These are phyloP conservation scores for Rhinoderma darwinii DNA, from an alignment of 2,113 vertebrate species.

Conservation along the genomic window DNA sequence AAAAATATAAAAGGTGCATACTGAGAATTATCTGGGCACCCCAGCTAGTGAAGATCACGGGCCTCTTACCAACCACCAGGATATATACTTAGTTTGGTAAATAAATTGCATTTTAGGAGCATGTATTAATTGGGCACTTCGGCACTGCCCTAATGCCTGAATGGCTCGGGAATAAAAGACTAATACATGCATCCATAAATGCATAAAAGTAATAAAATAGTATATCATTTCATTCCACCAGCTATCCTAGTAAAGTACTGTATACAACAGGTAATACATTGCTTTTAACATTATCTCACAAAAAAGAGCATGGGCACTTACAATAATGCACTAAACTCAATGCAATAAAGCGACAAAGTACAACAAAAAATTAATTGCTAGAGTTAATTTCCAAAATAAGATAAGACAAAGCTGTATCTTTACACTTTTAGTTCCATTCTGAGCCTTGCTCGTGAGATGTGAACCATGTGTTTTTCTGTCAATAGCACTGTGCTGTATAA, in stretches of 20 bases:
- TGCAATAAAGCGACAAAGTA: neutral
- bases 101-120: too few relatives aligned
- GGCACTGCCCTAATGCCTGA: neutral
- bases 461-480: slow-evolving; percentile 28
- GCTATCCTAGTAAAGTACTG: too few relatives aligned
- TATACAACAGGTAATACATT: too few relatives aligned
- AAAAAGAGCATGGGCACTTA: too few relatives aligned
- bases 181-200: neutral
- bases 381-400: neutral
- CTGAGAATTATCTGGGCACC: too few relatives aligned
- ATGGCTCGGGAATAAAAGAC: neutral
- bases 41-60: too few relatives aligned
- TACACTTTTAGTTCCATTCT: neutral
- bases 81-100: too few relatives aligned
- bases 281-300: too few relatives aligned
- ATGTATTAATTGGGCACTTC: neutral
- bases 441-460: neutral
- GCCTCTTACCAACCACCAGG: too few relatives aligned
- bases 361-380: neutral
- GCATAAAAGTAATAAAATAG: neutral
- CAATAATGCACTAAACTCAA: too few relatives aligned
- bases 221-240: too few relatives aligned
- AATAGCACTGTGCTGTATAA: slow-evolving; percentile 23
- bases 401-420: neutral
- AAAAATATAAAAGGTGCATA: too few relatives aligned